Base-by-base conservation (phyloP, 1,140 invertebrate species). In the Zaprionus gabonicus region DNA sequence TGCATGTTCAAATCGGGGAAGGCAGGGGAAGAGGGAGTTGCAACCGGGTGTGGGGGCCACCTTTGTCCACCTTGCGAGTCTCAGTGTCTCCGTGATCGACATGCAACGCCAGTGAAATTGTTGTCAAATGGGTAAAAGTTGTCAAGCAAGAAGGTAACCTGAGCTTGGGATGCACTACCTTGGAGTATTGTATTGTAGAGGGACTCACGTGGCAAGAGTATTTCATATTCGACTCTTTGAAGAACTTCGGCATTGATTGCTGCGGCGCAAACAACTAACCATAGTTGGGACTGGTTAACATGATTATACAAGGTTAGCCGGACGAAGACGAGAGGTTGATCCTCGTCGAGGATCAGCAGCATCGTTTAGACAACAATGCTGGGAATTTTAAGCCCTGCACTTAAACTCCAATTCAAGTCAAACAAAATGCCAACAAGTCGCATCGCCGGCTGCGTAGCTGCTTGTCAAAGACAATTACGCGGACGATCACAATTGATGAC, bases 401-500 rank as follows among this genome's bases (percentile, higher is more conserved):
- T 87, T 83, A 80, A 71, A 71, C 74, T 72, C 80, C 80, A 87
- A 87, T 83, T 70, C 84, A 70, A 83, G 77, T 80, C 77, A 83
- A 81, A 90, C 86, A 85, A 91, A 85, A 91, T 85, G 79, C 76
- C 86, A 82, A 90, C 85, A 90, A 81, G 73, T 64, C 28, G 66
- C 46, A 51, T 60, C 56, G 56, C 70, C 59, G 62, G 67, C 79
- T 53, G 71, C 73, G 65, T 62, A 81, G 59, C 74, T 77, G 59
- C 74, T 77, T 91, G 88, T 91, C 81, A 91, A 83, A 76, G 81
- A 69, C 88, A 91, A 91, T 91, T 91, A 91, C 88, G 68, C 36
- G 74, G 62, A 69, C 69, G 56, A 66, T 71, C 64, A 68, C 51
- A 73, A 75, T 79, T 81, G 78, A 77, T 81, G 77, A 77, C 57